Evolutionary conservation across 2,888 invertebrate genomes (phyloP).

Genomic region (Pecten maximus): DNA sequence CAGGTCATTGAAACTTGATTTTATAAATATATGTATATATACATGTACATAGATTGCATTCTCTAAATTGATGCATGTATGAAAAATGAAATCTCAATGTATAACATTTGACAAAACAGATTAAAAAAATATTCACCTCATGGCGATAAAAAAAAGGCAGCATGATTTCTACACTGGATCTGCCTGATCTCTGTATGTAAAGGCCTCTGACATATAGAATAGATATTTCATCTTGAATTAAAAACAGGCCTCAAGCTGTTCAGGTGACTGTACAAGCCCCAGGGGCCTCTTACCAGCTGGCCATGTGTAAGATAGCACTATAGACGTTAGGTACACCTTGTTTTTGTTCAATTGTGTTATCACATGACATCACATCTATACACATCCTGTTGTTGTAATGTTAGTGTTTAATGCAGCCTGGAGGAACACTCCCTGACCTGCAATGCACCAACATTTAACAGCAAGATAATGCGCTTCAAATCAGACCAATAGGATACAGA

Average conservation of each 20-base stretch:
- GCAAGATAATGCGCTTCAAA: too few relatives aligned
- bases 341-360: neutral
- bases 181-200: neutral
- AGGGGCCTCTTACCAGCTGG: neutral
- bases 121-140: too few relatives aligned
- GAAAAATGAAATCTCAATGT: too few relatives aligned
- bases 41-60: too few relatives aligned
- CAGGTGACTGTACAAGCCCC: neutral
- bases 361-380: neutral
- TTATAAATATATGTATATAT: too few relatives aligned
- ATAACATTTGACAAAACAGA: too few relatives aligned
- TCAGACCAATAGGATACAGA: neutral
- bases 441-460: neutral
- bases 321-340: slow-evolving; percentile 11
- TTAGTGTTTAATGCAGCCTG: neutral
- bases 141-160: too few relatives aligned
- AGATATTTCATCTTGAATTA: neutral
- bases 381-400: slow-evolving; percentile 35
- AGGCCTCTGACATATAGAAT: neutral
- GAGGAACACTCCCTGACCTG: neutral
- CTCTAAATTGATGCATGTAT: too few relatives aligned
- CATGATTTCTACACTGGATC: too few relatives aligned
- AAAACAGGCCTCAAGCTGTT: neutral
- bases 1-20: too few relatives aligned
- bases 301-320: neutral